Percentiles rank a stretch among this genome's conserved stretches.
Evolutionary conservation across 2,888 invertebrate genomes (phyloP).

Genomic region (Proisotoma minuta): DNA sequence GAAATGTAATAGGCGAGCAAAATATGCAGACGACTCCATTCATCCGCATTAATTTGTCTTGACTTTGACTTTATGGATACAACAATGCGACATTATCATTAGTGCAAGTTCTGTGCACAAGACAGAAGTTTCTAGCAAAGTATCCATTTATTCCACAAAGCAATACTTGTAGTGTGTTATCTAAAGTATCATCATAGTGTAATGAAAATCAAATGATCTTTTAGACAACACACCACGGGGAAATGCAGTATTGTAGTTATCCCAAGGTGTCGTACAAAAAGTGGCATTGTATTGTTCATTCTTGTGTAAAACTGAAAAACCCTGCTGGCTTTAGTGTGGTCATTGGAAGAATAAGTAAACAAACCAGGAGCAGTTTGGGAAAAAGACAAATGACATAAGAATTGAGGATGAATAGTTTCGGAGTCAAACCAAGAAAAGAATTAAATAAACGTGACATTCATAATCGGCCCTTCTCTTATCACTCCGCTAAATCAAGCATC

Average conservation of each 20-base stretch:
- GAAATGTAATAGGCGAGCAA: neutral
- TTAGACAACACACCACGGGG: constrained; percentile 36
- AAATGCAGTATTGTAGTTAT: neutral
- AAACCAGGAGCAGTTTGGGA: constrained; percentile 15
- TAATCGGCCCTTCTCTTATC: constrained; percentile 34
- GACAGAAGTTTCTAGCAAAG: too few species aligned
- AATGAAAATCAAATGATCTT: constrained; percentile 37
- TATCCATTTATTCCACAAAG: constrained; percentile 14
- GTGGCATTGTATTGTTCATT: constrained; percentile 5
- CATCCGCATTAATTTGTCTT: neutral
- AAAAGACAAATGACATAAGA: constrained; percentile 17
- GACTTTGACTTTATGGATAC: too few species aligned
- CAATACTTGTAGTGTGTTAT: constrained; percentile 30
- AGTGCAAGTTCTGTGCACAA: neutral
- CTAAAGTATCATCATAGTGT: constrained; percentile 24
- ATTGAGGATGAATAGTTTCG: constrained; percentile 12
- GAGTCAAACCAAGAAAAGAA: neutral
- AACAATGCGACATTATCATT: neutral
- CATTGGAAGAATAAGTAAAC: neutral
- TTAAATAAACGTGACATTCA: constrained; percentile 30
- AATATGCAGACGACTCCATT: neutral
- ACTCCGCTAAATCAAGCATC: constrained; percentile 33
- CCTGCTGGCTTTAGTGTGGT: constrained; percentile 11
- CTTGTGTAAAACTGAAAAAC: constrained; percentile 11
- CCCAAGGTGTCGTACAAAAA: constrained; percentile 7